Base-by-base conservation (phyloP, 2,888 invertebrate species). In the Erynnis tages region DNA sequence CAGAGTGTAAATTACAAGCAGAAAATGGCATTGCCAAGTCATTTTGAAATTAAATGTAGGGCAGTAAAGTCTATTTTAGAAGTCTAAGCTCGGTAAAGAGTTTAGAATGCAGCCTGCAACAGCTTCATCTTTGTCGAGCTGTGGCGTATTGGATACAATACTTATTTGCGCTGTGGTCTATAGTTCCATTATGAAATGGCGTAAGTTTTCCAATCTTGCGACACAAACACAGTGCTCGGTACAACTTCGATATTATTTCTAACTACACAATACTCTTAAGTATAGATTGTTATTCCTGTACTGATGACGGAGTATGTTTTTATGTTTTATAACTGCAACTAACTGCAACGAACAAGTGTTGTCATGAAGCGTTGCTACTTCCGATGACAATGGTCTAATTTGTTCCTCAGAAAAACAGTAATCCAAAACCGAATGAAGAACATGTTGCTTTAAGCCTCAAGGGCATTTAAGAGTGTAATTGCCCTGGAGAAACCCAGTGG, bases 1-100 rank as follows among this genome's bases (percentile, higher is more conserved):
- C 21, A 8, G 40, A 30, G 40, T 40, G 40, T 53, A 55, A 44
- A 55, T 54, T 49, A 54, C 32, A 21, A 52, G 16, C 23, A 54
- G 52, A 37, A 43, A 47, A 19, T 30, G 11, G 2, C 17, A 4
- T 8, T 1, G 17, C 16, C 17, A 44, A 14, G 8, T n/a, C 6
- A 34, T 23, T 45, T 32, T 23, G 1, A 41, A 11, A 4, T 25
- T 34, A 25, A 41, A 8, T 10, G 0, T 3, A 23, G 19, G 16
- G 8, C 32, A 10, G 11, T 27, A 40, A 32, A 25, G 40, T 23
- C 25, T 25, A 32, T 25, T 32, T 49, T 49, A 32, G 16, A 16
- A 17, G 8, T 13, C 11, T 34, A 7, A 29, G 19, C 11, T 17
- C 13, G 8, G 8, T 11, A 14, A 32, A 40, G 23, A 34, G 16